Conservation (phyloP, 2,113 vertebrate species). For the Anolis carolinensis region DNA sequence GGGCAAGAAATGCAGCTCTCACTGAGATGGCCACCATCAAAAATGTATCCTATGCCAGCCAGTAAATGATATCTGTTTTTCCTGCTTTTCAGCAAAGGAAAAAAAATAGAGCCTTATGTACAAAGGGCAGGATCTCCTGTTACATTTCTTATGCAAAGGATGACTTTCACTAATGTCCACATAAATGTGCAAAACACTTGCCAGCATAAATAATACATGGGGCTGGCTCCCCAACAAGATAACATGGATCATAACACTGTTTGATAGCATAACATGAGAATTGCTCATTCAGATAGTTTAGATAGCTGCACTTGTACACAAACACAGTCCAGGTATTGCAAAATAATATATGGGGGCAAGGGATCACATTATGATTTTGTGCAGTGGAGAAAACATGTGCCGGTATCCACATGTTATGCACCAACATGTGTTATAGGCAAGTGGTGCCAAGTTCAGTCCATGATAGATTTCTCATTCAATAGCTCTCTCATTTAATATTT, state of each 20-base stretch:
- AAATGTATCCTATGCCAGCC: neutral
- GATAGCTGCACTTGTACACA: too few relatives aligned
- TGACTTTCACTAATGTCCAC: neutral
- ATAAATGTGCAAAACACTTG: conserved; percentile 11
- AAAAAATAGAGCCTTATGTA: neutral
- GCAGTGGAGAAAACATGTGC: neutral
- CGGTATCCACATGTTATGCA: neutral
- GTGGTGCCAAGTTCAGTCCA: neutral
- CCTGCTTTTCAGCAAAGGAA: neutral
- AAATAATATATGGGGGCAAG: neutral
- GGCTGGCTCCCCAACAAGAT: neutral
- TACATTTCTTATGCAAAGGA: neutral
- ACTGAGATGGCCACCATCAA: too few relatives aligned
- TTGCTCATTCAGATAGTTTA: neutral
- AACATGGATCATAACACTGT: neutral
- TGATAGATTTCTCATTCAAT: neutral
- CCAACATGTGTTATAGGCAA: neutral
- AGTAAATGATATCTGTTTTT: neutral
- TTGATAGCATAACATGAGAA: neutral
- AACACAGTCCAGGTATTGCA: neutral
- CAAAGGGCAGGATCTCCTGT: neutral
- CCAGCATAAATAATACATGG: conserved; percentile 8
- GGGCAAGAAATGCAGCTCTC: neutral
- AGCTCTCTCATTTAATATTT: neutral
- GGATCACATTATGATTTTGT: neutral